Evolutionary conservation across 2,113 vertebrate species (phyloP), one percentile per base, ranked within the genome.

Genomic region (Thamnophis sirtalis): DNA sequence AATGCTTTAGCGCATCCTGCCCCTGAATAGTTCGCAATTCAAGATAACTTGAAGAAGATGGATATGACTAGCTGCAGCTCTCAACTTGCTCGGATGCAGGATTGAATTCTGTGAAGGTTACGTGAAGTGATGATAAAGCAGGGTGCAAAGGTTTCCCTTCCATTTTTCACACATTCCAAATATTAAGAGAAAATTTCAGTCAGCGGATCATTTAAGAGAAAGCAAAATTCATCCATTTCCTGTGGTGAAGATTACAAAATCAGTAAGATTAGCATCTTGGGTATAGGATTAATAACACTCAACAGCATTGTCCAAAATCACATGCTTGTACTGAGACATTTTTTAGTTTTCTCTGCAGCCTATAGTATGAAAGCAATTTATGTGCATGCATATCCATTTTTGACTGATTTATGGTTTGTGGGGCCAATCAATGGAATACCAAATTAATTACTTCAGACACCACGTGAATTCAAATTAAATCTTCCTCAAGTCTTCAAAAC

Each of bases 331-430:
- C 43, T 19, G 26, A 49, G 80, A 26, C 8, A n/a, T 84, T 10
- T 84, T 92, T 92, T 50, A 89, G 26, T 51, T 87, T 26, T 63
- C 38, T 80, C 55, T 88, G 51, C 58, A 43, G n/a, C 9, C 85
- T 87, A 22, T 92, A 43, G 19, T 15, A 49, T 88, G 63, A 84
- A 55, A 26, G 15, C 21, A 51, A 43, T 21, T 28, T 87, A 92
- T 80, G 63, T 92, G 2, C 13, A 73, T 60, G 19, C 60, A 43
- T 26, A 73, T 9, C 73, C 88, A 54, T 54, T 58, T 80, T 84
- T 92, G 33, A 89, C 43, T 84, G 43, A 84, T 92, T 88, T 88
- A 92, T 88, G 63, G 86, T 84, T 89, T 89, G 58, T 33, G 26
- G 68, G 88, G 53, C 43, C 63, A 89, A 84, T 89, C 53, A 92